Evolutionary conservation across 2,797 vertebrate genomes (phyloP), one percentile per base, ranked within the genome.

Genomic region (Sebastes steindachneri): DNA sequence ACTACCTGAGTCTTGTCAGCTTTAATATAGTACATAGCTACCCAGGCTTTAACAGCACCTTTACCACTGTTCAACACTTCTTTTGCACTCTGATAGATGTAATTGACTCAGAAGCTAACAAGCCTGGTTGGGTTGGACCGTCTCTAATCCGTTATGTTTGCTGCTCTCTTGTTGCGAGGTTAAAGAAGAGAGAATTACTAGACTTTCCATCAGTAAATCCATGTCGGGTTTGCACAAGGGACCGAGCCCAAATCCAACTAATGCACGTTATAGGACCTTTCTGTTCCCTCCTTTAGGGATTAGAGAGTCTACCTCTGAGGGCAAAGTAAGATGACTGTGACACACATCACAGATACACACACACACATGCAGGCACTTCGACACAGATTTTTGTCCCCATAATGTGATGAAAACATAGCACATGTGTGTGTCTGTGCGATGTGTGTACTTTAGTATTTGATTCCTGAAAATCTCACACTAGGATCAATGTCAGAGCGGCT

Each of bases 161-260:
- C 59, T 54, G 73, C 68, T 70, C 54, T 53, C 33, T 69, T 67
- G 29, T 69, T 72, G 65, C 65, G 71, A 57, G 29, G 75, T 82
- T 89, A 82, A 80, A 86, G 64, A 81, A 60, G 65, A 60, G 54
- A 80, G 73, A 88, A 79, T 77, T 60, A 72, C 3, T 29, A 68
- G 65, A 76, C 68, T 83, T 79, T 68, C 73, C 74, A 59, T 78
- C 68, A 72, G 74, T 51, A 84, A 89, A 85, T 82, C 85, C 77
- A 29, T 73, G 45, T 75, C 11, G 41, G 73, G 21, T 63, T 81
- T 77, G 67, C 62, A 67, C 68, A 65, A 77, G 53, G 15, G 9
- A 68, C 69, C 35, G 9, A 86, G 75, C 23, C 65, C 8, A 86
- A 88, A 89, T 88, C 86, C 84, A 78, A 67, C 69, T 80, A 66